Base-by-base conservation (phyloP, 2,888 invertebrate species). In the Laspeyria flexula region DNA sequence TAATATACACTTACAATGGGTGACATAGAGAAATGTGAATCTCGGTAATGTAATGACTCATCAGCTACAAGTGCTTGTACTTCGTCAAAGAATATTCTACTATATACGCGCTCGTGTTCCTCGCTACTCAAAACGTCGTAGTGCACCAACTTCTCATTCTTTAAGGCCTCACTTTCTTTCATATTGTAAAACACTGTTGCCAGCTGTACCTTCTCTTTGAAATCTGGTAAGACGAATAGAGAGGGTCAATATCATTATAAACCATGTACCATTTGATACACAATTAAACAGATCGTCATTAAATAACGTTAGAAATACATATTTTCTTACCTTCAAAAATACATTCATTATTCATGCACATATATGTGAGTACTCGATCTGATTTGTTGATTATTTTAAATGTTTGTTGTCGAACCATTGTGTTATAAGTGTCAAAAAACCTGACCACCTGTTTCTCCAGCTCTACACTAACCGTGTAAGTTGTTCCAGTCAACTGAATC, bases 391-490 rank as follows among this genome's bases (percentile, higher is more conserved):
- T 76, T 38, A 95, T 85, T 58, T 90, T 91, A 15, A 94, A 75
- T 0, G 79, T 82, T 57, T 88, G 86, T 46, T 93, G 90, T 10
- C 92, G 88, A 39, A 91, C 88, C 79, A 95, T 84, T 3, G 93
- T 93, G 45, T 94, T 90, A 64, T 88, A 95, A 0, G 95, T 94
- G 37, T 94, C 93, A 2, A 88, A 81, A 65, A 95, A 94, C 55
- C 88, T 70, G 0, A 95, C 76, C 0, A 83, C 81, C 31, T 88
- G 75, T 47, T 90, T 91, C 46, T 94, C 93, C 10, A 95, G 66
- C 44, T 84, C 79, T 38, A 95, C 79, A 21, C 80, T 84, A 1
- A 93, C 93, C 35, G 86, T 85, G 27, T 90, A 78, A 0, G 93
- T 90, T 3, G 83, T 77, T 10, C 93, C 93, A 34, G 70, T 71